Evolutionary conservation across 2,888 invertebrate species (phyloP), one percentile per base, ranked within the genome.

Genomic region (Pseudanteris insignis): DNA sequence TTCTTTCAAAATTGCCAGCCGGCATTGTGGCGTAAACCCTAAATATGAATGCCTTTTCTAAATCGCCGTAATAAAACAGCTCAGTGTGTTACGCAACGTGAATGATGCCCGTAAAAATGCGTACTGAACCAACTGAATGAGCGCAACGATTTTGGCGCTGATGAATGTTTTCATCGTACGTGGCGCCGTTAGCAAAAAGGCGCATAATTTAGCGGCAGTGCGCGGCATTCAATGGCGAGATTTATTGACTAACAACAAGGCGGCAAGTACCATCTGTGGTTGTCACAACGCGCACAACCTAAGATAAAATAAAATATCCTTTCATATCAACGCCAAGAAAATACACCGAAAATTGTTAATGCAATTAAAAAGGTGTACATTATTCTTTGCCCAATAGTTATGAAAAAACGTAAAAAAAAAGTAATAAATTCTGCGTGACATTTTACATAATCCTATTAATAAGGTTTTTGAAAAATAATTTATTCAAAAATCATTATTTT

Each of bases 241-340:
- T 59, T 53, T 41, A 33, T 51, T 29, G 59, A 30, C 46, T 36
- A 59, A 59, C 59, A 47, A 51, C 46, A 18, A 37, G 46, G 40
- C 46, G 46, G 36, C 51, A 72, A 73, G 71, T 71, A 70, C 70
- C 73, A 73, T 73, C 73, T 72, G 72, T 66, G 69, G 65, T 70
- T 67, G 70, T 68, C 69, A 66, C 64, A 50, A 18, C n/a, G n/a
- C n/a, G n/a, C n/a, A n/a, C n/a, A n/a, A n/a, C n/a, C n/a, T n/a
- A n/a, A n/a, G n/a, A n/a, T n/a, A n/a, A n/a, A n/a, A n/a, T n/a
- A n/a, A n/a, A n/a, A n/a, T n/a, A n/a, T n/a, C n/a, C n/a, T n/a
- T n/a, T n/a, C n/a, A n/a, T n/a, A n/a, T n/a, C n/a, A n/a, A n/a
- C n/a, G n/a, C n/a, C n/a, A n/a, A n/a, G n/a, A n/a, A n/a, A n/a